Evolutionary conservation across 2,797 vertebrate species (phyloP).

Genomic region (Pangasius krempfi): DNA sequence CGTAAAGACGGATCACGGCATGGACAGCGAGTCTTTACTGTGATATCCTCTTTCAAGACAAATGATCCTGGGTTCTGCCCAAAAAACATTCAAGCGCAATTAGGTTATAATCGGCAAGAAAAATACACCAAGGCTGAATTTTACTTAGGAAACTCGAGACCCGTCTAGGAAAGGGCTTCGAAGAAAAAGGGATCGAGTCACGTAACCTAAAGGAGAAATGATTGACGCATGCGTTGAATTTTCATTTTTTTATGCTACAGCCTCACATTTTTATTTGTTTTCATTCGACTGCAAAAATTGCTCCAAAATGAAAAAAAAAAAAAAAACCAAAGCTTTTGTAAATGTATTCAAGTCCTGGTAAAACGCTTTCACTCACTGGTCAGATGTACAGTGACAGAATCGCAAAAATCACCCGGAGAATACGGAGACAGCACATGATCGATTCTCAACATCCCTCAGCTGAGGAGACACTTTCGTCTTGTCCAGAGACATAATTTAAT

Average conservation of each 20-base stretch:
- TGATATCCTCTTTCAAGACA: constrained; percentile 52
- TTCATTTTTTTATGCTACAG: neutral
- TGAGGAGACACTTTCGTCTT: no score
- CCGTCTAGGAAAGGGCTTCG: constrained; percentile 4
- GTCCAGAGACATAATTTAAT: no score
- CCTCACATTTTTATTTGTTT: neutral
- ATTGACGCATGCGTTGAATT: neutral
- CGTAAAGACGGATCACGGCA: neutral
- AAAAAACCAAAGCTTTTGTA: neutral
- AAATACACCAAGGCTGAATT: constrained; percentile 28
- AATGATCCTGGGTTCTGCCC: constrained; percentile 42
- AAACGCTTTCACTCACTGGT: neutral
- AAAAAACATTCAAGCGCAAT: constrained; percentile 43
- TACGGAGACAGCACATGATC: no score
- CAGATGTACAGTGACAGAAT: no score
- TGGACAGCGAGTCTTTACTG: constrained; percentile 30
- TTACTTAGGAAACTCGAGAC: constrained; percentile 35
- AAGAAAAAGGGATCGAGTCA: constrained; percentile 1
- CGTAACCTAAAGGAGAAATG: constrained; percentile 21
- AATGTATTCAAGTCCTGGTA: neutral
- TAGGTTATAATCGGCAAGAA: constrained; percentile 47
- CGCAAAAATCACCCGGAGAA: no score
- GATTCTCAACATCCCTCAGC: no score
- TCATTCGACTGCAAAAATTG: neutral
- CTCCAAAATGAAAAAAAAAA: neutral